These are phyloP conservation scores for Erethizon dorsatum DNA, from an alignment of 2,797 vertebrate genomes.

Conservation along the genomic window DNA sequence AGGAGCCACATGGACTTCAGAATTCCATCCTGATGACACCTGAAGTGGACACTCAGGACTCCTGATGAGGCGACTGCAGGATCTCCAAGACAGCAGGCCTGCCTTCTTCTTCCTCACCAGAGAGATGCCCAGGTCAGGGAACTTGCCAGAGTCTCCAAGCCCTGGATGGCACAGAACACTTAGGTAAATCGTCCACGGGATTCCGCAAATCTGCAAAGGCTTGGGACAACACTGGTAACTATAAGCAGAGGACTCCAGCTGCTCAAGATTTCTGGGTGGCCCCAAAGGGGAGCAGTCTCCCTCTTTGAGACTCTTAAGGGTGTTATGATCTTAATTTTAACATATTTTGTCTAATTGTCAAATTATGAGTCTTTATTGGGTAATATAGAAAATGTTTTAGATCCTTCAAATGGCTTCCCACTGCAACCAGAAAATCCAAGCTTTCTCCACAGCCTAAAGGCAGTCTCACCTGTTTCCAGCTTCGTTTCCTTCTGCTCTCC, in stretches of 20 bases:
- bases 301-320: background rate
- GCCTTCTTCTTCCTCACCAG: slow-evolving; percentile 54
- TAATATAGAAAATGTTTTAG: background rate
- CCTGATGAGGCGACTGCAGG: rapidly evolving
- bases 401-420: background rate
- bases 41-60: background rate
- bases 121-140: background rate
- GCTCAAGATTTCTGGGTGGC: background rate
- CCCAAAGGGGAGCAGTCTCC: background rate
- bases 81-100: slow-evolving; percentile 39
- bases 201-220: background rate
- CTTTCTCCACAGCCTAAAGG: background rate
- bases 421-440: background rate
- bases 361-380: background rate
- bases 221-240: background rate
- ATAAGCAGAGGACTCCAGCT: background rate
- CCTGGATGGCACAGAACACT: slow-evolving; percentile 61
- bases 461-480: background rate
- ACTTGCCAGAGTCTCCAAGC: background rate
- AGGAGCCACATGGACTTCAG: slow-evolving; percentile 76
- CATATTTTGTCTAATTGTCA: background rate
- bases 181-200: background rate
- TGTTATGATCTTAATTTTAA: background rate
- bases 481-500: background rate
- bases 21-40: slow-evolving; percentile 45